Conservation (phyloP, 2,797 vertebrate species). For the Labeo calbasu region DNA sequence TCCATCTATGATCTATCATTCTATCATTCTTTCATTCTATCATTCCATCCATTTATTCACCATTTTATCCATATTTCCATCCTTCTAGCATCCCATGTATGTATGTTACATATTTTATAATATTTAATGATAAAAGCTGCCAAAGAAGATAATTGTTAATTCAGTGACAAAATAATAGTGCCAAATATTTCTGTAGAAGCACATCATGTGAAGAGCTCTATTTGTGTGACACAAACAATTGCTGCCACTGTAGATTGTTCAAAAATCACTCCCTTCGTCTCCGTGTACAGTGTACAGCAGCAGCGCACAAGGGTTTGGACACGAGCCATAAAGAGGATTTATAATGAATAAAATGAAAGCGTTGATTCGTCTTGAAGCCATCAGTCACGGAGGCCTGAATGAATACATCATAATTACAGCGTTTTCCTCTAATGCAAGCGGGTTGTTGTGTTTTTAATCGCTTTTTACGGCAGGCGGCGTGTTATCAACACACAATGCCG, state of each 20-base stretch:
- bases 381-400: slow-evolving; percentile 10
- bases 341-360: not conserved
- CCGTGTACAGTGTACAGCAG: not conserved
- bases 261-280: not conserved
- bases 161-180: too few species aligned
- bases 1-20: not conserved
- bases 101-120: too few species aligned
- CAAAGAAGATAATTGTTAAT: too few species aligned
- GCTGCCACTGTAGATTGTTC: too few species aligned
- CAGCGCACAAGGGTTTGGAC: not conserved
- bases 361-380: slow-evolving; percentile 1
- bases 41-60: not conserved
- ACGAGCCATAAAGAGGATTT: not conserved
- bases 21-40: not conserved
- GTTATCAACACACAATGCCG: not conserved
- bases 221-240: too few species aligned
- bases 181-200: too few species aligned
- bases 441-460: slow-evolving; percentile 9
- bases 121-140: too few species aligned
- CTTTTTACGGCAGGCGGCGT: not conserved
- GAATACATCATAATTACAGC: slow-evolving; percentile 33
- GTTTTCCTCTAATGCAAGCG: not conserved
- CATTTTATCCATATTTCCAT: not conserved
- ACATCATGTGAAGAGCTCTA: too few species aligned
- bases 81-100: not conserved